Evolutionary conservation across 2,797 vertebrate genomes (phyloP), one percentile per base, ranked within the genome.

Genomic region (Eospalax fontanierii): DNA sequence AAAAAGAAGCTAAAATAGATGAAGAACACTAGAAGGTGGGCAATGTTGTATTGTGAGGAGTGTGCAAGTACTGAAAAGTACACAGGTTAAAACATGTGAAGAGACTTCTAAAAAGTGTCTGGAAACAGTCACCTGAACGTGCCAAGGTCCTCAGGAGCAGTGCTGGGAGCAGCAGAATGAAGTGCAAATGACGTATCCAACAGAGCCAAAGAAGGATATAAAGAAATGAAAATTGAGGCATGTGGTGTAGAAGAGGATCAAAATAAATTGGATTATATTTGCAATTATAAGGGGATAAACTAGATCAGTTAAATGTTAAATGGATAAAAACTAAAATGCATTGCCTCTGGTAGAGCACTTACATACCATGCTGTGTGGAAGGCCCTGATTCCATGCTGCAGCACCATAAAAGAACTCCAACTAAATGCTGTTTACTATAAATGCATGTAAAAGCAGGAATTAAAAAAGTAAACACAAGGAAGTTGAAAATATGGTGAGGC

Each of bases 151-250:
- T 30, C 38, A 65, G 28, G 9, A 82, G 80, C 43, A 65, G 21
- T 18, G 9, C 30, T 33, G 24, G 35, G 70, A 90, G 65, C 21
- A 35, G 11, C 35, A 21, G n/a, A 83, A 35, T 66, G 76, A 50
- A 74, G 35, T 76, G 73, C 46, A 81, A 68, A 46, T 63, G 75
- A 63, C 16, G 6, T 61, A 63, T 43, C 30, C 19, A 84, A 46
- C n/a, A 75, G 21, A 91, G 16, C 18, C 65, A 24, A 78, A 68
- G 78, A 85, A 19, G 6, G 43, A 79, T 21, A 35, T 10, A 16
- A 85, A 88, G 81, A 73, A 28, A 4, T 57, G 15, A 71, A 87
- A 66, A 46, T 90, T 70, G 81, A 95, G 35, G 61, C 30, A 90
- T 87, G n/a, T 28, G 59, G 4, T 12, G 61, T 28, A 46, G 81